Evolutionary conservation across 2,113 vertebrate genomes (phyloP).

Genomic region (Tympanuchus pallidicinctus): DNA sequence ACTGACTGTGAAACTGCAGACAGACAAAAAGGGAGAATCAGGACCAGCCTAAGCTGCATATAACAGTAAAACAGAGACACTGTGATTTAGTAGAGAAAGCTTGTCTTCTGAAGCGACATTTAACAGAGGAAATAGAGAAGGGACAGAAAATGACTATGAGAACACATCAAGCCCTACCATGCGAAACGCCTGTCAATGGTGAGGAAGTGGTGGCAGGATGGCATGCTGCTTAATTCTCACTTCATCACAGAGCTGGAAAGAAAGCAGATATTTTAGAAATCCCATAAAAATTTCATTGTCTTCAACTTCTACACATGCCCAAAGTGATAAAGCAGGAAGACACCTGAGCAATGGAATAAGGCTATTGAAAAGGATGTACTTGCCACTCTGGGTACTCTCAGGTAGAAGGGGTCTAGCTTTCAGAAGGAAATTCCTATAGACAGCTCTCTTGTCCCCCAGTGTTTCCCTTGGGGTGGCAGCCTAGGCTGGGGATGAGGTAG

Average conservation of each 20-base stretch:
- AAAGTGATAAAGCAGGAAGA: background rate
- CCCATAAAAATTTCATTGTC: background rate
- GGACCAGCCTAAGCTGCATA: background rate
- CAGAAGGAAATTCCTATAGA: background rate
- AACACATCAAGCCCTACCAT: background rate
- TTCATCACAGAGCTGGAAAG: background rate
- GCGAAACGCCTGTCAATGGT: background rate
- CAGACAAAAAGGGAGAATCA: background rate
- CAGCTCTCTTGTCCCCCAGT: background rate
- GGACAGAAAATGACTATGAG: background rate
- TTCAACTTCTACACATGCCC: background rate
- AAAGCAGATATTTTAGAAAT: background rate
- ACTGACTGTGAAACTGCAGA: background rate
- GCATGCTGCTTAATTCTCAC: background rate
- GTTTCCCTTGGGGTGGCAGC: background rate
- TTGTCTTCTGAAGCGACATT: background rate
- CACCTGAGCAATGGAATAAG: background rate
- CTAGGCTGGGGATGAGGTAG: background rate
- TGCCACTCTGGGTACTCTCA: background rate
- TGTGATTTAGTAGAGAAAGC: background rate
- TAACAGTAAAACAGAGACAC: background rate
- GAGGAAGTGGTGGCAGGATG: background rate
- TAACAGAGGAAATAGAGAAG: background rate
- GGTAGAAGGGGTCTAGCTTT: background rate
- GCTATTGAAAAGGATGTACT: accelerated